phyloP scores from a whole-genome alignment of 2,888 invertebrate species.

The Ophioninae sp. region DNA sequence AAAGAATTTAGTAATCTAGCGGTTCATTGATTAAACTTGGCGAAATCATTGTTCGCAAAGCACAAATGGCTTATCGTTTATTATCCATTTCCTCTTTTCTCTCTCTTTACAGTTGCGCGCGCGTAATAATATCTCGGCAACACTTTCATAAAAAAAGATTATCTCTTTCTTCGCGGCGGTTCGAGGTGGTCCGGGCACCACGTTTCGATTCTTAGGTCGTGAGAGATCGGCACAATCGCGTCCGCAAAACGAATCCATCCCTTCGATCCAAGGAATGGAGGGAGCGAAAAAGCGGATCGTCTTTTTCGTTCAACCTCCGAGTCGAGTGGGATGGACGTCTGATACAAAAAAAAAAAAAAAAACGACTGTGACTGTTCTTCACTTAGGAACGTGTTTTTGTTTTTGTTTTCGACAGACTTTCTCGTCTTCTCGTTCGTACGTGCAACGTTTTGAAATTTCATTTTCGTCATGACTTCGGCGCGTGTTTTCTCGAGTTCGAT shows the following conservation, averaged over 20 bases:
- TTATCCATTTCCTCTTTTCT: too few relatives aligned
- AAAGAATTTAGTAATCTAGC: slow-evolving; percentile 62
- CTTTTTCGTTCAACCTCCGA: neutral
- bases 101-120: slow-evolving; percentile 62
- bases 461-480: neutral
- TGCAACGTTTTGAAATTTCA: slow-evolving; percentile 10
- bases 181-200: slow-evolving; percentile 34
- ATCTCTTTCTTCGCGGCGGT: neutral
- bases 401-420: slow-evolving; percentile 2
- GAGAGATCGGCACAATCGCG: slow-evolving; percentile 47
- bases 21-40: slow-evolving; percentile 71
- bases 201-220: slow-evolving; percentile 53
- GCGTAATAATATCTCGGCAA: slow-evolving; percentile 52
- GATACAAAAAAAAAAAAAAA: too few relatives aligned
- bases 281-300: neutral
- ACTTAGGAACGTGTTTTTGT: slow-evolving; percentile 45
- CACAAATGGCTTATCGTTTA: slow-evolving; percentile 27
- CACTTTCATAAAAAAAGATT: slow-evolving; percentile 14
- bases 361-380: slow-evolving; percentile 31
- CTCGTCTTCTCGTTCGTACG: slow-evolving; percentile 10
- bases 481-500: slow-evolving; percentile 9
- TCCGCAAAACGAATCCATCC: slow-evolving; percentile 18
- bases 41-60: slow-evolving; percentile 22
- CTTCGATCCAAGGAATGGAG: neutral
- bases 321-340: neutral